Conservation (phyloP, 2,888 invertebrate species). For the Campopleginae sp. region DNA sequence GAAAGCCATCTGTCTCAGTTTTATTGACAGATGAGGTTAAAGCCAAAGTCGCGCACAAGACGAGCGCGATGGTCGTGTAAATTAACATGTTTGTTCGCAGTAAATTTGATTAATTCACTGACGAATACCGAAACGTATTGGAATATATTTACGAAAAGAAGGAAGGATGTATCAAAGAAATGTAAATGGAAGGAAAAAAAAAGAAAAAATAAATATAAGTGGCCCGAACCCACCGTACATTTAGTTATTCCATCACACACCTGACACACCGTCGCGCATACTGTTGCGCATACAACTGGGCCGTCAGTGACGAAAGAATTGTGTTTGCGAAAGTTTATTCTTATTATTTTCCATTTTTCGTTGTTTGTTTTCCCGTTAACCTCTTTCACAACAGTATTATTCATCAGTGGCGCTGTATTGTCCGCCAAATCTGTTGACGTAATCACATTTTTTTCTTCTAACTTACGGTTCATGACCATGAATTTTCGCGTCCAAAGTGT, state of each 20-base stretch:
- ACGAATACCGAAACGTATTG: neutral
- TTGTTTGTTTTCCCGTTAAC: neutral
- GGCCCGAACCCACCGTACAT: constrained; percentile 64
- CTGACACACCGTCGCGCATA: constrained; percentile 36
- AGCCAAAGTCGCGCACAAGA: constrained; percentile 70
- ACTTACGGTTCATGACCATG: neutral
- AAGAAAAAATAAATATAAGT: constrained; percentile 57
- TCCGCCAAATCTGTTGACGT: constrained; percentile 2
- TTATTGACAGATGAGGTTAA: constrained; percentile 74
- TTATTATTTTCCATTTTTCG: neutral
- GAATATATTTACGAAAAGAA: constrained; percentile 19
- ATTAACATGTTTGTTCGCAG: constrained; percentile 46
- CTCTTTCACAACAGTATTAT: constrained; percentile 19
- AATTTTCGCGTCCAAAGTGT: too few relatives aligned
- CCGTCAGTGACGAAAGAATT: constrained; percentile 16
- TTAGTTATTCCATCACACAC: constrained; percentile 62
- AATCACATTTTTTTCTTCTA: neutral
- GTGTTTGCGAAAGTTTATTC: neutral
- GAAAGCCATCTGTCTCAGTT: constrained; percentile 64
- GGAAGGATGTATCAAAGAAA: constrained; percentile 33
- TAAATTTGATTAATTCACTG: neutral
- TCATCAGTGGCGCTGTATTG: neutral
- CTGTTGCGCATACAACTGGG: constrained; percentile 43
- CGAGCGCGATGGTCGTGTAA: constrained; percentile 31
- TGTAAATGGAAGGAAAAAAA: constrained; percentile 41